These are phyloP conservation scores for Thysanoteuthis rhombus DNA, from an alignment of 2,888 invertebrate genomes.

Conservation along the genomic window DNA sequence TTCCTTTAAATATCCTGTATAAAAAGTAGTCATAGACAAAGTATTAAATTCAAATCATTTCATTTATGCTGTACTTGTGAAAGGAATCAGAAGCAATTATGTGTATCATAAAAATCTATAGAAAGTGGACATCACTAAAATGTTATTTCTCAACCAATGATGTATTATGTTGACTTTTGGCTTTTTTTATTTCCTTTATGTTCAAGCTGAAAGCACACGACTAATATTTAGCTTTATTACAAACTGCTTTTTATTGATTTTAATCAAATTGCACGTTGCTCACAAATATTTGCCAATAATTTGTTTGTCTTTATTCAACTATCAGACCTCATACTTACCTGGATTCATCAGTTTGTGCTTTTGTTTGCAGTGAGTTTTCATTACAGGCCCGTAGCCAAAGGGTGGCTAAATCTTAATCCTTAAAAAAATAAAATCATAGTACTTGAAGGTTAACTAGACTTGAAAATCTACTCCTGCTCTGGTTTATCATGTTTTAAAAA, in stretches of 20 bases:
- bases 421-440: too few relatives aligned
- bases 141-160: background rate
- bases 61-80: background rate
- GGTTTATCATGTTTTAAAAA: too few relatives aligned
- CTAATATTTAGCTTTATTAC: too few relatives aligned
- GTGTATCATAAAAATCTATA: background rate
- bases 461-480: too few relatives aligned
- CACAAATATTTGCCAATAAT: background rate
- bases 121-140: background rate
- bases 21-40: too few relatives aligned
- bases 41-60: too few relatives aligned
- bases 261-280: background rate
- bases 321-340: background rate
- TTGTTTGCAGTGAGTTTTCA: background rate
- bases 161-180: background rate
- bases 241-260: background rate
- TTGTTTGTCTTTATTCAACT: background rate
- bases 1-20: too few relatives aligned
- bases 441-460: too few relatives aligned
- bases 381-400: background rate
- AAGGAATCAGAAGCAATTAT: background rate
- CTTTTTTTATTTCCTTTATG: background rate
- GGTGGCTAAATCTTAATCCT: too few relatives aligned
- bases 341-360: background rate
- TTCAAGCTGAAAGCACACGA: too few relatives aligned